Base-by-base conservation (phyloP, 2,113 vertebrate species). In the Picathartes gymnocephalus region DNA sequence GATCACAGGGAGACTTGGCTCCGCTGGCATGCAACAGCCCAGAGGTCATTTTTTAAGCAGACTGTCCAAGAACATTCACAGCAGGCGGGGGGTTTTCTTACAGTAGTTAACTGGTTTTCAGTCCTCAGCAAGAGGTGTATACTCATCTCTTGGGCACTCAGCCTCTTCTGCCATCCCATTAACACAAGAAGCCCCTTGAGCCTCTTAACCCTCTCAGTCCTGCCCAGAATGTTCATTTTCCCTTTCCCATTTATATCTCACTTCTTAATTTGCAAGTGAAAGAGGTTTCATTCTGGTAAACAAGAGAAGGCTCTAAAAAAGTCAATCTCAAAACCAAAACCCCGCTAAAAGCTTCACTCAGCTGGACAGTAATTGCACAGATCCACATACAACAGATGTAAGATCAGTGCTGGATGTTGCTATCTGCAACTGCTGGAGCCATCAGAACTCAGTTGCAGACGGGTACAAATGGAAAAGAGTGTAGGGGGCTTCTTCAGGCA, bases 21-120 rank as follows among this genome's bases (percentile, higher is more conserved):
- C 81, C 1, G 0, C 27, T 65, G 85, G 81, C 31, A 30, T 30
- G 74, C 66, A 61, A 37, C 78, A 85, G 64, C 64, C 51, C 72
- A 78, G 76, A 95, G 76, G 92, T 92, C 14, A 84, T 81, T 74
- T 91, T 82, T 84, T 35, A 73, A 93, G 60, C 44, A 94, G 68
- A 65, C 87, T 92, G 69, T 56, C 61, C 80, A 92, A 74, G 83
- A 74, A 74, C 39, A 78, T 39, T 83, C 82, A 83, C 80, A 94
- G 69, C 72, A 81, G 80, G 72, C 56, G 62, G 76, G 65, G 77
- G 69, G 53, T 91, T 95, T 96, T 86, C 91, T 86, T 28, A 19
- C 35, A 35, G 51, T 7, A 68, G 44, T 79, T 85, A 68, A 77
- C 84, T n/a, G 30, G n/a, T 56, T 93, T 90, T 78, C 68, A 90